phyloP scores from a whole-genome alignment of 2,888 invertebrate genomes.

The Eupithecia insigniata region DNA sequence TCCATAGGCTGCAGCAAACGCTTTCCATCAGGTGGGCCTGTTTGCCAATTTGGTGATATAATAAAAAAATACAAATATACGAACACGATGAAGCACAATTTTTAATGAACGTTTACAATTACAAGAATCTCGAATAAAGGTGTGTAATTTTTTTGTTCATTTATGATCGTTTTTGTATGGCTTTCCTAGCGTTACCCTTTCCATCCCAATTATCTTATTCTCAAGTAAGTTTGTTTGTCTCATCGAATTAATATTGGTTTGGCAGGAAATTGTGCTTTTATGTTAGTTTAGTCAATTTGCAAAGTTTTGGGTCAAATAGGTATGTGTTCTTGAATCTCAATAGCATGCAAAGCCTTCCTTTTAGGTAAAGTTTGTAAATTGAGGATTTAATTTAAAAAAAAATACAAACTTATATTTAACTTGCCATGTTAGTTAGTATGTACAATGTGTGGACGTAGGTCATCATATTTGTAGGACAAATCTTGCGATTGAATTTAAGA shows the following conservation, averaged over 20 bases:
- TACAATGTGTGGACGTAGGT: too few species aligned
- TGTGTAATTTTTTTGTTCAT: not conserved
- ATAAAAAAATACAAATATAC: too few species aligned
- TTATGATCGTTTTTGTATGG: not conserved
- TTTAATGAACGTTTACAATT: not conserved
- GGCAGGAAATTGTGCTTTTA: slow-evolving; percentile 1
- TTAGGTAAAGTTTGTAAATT: not conserved
- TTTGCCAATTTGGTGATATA: too few species aligned
- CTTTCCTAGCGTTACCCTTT: not conserved
- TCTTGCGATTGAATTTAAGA: too few species aligned
- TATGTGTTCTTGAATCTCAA: not conserved
- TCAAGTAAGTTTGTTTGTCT: not conserved
- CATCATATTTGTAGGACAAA: too few species aligned
- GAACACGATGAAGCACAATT: too few species aligned
- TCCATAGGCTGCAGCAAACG: too few species aligned
- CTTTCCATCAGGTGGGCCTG: too few species aligned
- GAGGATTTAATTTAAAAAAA: not conserved
- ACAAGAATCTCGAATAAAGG: not conserved
- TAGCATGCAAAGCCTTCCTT: not conserved
- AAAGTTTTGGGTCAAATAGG: slow-evolving; percentile 5
- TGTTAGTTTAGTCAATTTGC: slow-evolving; percentile 5
- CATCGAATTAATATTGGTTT: slow-evolving; percentile 6
- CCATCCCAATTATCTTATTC: not conserved
- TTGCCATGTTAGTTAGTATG: too few species aligned
- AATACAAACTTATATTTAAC: too few species aligned